A percentile compares a stretch with the other conserved stretches of the same genome.
phyloP scores from a whole-genome alignment of 2,888 invertebrate species.

The Acleris holmiana region DNA sequence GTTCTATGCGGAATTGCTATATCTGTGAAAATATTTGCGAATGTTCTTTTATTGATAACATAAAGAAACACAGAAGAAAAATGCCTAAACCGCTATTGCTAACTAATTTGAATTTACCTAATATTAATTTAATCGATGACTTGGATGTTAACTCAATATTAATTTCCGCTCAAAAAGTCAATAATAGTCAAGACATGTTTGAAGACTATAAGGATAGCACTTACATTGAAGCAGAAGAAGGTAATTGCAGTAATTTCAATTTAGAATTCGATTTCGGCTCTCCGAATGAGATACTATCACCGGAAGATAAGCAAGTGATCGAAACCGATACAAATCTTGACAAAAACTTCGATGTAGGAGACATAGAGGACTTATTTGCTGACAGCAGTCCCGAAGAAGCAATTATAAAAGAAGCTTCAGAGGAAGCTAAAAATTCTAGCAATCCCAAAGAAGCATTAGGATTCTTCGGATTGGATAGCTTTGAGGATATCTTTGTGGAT shows the following conservation, averaged over 20 bases:
- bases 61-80: slow-evolving; percentile 47
- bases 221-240: slow-evolving; percentile 35
- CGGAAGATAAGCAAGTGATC: slow-evolving; percentile 38
- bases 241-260: slow-evolving; percentile 53
- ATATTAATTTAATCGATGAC: slow-evolving; percentile 64
- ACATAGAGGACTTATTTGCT: slow-evolving; percentile 69
- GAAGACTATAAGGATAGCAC: slow-evolving; percentile 23
- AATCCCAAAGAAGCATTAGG: slow-evolving; percentile 56
- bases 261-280: slow-evolving; percentile 58
- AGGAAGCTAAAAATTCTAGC: slow-evolving; percentile 43
- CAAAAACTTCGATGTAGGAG: slow-evolving; percentile 72
- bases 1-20: slow-evolving; percentile 61
- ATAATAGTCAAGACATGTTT: slow-evolving; percentile 36
- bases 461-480: slow-evolving; percentile 74
- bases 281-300: slow-evolving; percentile 40
- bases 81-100: slow-evolving; percentile 45
- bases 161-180: slow-evolving; percentile 49
- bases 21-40: slow-evolving; percentile 73
- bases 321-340: slow-evolving; percentile 43
- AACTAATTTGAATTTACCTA: slow-evolving; percentile 58
- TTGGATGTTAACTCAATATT: slow-evolving; percentile 56
- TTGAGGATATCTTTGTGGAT: slow-evolving; percentile 78
- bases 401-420: slow-evolving; percentile 38
- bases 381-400: slow-evolving; percentile 60
- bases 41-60: slow-evolving; percentile 60